A percentile compares a stretch with the other conserved stretches of the same genome.
Evolutionary conservation across 2,797 vertebrate species (phyloP).

Genomic region (Hoplostethus atlanticus): DNA sequence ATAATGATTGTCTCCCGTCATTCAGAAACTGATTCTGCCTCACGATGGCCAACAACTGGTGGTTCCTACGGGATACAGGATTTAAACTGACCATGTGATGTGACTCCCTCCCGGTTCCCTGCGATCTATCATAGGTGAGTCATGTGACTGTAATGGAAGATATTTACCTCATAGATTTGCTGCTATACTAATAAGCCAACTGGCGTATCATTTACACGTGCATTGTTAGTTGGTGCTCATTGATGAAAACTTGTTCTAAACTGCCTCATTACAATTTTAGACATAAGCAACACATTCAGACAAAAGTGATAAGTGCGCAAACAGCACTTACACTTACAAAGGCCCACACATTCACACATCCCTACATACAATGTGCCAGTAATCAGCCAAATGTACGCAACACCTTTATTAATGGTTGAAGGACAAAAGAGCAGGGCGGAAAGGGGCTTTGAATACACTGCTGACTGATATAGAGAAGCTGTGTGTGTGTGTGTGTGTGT

Average conservation of each 20-base stretch:
- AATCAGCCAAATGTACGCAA: constrained; percentile 72
- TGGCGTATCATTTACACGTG: not conserved
- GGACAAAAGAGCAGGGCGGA: constrained; percentile 67
- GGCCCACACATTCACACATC: constrained; percentile 64
- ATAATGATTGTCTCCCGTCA: constrained; percentile 39
- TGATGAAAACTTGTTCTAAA: constrained; percentile 59
- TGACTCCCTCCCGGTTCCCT: constrained; percentile 62
- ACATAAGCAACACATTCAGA: constrained; percentile 58
- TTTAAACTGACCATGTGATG: constrained; percentile 79
- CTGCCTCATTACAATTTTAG: constrained; percentile 49
- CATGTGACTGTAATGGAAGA: constrained; percentile 18
- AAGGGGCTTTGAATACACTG: constrained; percentile 72
- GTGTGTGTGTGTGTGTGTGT: constrained; percentile 30
- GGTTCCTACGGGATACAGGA: constrained; percentile 63
- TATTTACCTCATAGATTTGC: not conserved
- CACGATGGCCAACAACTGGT: constrained; percentile 67
- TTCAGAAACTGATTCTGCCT: constrained; percentile 65
- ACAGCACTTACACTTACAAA: constrained; percentile 33
- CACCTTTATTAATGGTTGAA: constrained; percentile 74
- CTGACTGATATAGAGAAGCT: constrained; percentile 62
- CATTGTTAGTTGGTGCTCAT: constrained; percentile 30
- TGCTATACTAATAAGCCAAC: constrained; percentile 1
- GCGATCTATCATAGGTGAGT: constrained; percentile 76
- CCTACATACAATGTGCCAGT: constrained; percentile 49
- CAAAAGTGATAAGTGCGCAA: constrained; percentile 52